phyloP scores from a whole-genome alignment of 1,140 invertebrate genomes.

The Drosophila sulfurigaster region DNA sequence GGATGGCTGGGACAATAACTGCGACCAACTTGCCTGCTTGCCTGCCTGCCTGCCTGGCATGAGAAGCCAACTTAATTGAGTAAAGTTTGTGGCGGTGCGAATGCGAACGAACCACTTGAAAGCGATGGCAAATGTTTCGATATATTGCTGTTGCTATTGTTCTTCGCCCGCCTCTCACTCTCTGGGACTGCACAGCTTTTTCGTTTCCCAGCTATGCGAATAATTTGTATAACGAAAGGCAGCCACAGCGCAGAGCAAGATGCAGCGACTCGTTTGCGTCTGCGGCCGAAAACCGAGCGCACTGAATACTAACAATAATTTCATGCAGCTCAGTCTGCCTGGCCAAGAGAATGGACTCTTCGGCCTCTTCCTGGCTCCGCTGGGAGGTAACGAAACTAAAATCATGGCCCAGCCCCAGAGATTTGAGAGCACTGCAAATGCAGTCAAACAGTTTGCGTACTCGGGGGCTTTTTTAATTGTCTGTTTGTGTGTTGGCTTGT shows the following conservation, averaged over 20 bases:
- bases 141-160: constrained; percentile 59
- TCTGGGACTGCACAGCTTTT: neutral
- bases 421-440: constrained; percentile 58
- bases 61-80: constrained; percentile 73
- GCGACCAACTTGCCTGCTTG: neutral
- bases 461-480: constrained; percentile 79
- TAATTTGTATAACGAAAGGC: constrained; percentile 37
- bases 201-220: constrained; percentile 11
- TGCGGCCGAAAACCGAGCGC: constrained; percentile 20
- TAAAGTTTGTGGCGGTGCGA: constrained; percentile 76
- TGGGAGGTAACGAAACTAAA: constrained; percentile 59
- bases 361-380: constrained; percentile 23
- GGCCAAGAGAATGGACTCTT: constrained; percentile 4
- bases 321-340: constrained; percentile 28
- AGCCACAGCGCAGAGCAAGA: constrained; percentile 8
- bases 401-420: constrained; percentile 67
- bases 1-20: constrained; percentile 47
- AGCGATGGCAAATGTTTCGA: constrained; percentile 73
- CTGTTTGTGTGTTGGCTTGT: constrained; percentile 44
- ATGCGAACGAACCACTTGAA: constrained; percentile 67
- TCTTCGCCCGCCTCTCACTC: neutral
- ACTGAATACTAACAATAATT: constrained; percentile 75
- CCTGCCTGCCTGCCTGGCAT: neutral
- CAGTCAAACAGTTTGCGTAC: constrained; percentile 67
- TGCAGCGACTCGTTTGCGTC: neutral